phyloP scores from a whole-genome alignment of 37 sponge, comb jelly and placozoan species.

The Beroe forskalii region DNA sequence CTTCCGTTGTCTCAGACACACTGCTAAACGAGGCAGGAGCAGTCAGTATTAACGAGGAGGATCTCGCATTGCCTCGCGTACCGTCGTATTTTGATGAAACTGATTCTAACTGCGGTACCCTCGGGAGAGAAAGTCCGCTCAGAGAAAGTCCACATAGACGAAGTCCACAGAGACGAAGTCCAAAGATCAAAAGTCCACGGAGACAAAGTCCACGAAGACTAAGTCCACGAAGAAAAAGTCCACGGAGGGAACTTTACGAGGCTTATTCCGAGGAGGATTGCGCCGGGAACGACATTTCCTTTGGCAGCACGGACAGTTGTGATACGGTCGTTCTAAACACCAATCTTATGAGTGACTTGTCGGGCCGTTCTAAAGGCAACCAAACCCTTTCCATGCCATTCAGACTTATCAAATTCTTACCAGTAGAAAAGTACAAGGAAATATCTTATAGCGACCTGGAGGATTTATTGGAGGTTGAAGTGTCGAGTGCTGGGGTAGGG shows the following conservation, averaged over 20 bases:
- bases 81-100: background rate
- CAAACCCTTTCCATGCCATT: slow-evolving; percentile 27
- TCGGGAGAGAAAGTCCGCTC: background rate
- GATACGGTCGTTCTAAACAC: slow-evolving; percentile 19
- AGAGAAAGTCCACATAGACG: background rate
- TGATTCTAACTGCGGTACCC: background rate
- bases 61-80: background rate
- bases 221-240: slow-evolving; percentile 23
- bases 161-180: background rate
- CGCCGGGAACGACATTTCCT: background rate
- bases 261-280: background rate
- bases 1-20: no score
- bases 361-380: background rate
- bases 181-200: background rate
- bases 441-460: background rate
- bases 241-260: no score
- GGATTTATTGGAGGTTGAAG: background rate
- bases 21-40: no score
- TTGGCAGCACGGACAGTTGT: background rate
- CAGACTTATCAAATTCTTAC: background rate
- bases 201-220: background rate
- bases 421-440: background rate
- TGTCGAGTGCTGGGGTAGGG: background rate
- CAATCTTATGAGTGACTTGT: background rate
- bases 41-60: no score